These are phyloP conservation scores for Mythimna vitellina DNA, from an alignment of 2,888 invertebrate genomes.

Conservation along the genomic window DNA sequence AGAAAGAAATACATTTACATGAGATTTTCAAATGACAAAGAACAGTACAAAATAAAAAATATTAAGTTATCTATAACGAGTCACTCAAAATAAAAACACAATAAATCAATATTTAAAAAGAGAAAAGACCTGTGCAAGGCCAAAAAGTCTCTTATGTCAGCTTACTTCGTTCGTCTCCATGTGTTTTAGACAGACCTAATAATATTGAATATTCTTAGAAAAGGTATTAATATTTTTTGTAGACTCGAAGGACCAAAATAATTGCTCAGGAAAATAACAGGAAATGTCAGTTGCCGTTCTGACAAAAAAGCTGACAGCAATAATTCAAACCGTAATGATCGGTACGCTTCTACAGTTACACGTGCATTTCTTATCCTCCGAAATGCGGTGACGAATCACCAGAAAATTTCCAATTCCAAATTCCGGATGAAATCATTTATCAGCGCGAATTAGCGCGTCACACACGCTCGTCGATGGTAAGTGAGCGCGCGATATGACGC, in stretches of 20 bases:
- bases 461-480: conserved; percentile 81
- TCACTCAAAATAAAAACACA: too few species aligned
- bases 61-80: too few species aligned
- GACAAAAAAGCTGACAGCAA: conserved; percentile 37
- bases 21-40: too few species aligned
- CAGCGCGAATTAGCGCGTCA: conserved; percentile 84
- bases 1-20: too few species aligned
- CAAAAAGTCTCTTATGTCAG: too few species aligned
- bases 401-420: conserved; percentile 76
- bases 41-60: too few species aligned
- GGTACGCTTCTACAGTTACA: conserved; percentile 22
- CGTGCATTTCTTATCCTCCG: conserved; percentile 49
- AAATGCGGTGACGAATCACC: conserved; percentile 72
- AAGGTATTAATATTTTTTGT: background rate
- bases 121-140: too few species aligned
- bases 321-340: conserved; percentile 47
- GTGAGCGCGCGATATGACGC: conserved; percentile 84
- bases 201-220: background rate
- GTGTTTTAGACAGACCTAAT: conserved; percentile 1
- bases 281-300: conserved; percentile 43
- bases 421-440: conserved; percentile 84
- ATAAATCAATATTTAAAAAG: too few species aligned
- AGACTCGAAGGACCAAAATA: background rate
- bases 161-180: conserved; percentile 4
- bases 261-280: conserved; percentile 25